A percentile compares a stretch with the other conserved stretches of the same genome.
Conservation (phyloP, 2,888 invertebrate genomes). For the Malthinus flaveolus region DNA sequence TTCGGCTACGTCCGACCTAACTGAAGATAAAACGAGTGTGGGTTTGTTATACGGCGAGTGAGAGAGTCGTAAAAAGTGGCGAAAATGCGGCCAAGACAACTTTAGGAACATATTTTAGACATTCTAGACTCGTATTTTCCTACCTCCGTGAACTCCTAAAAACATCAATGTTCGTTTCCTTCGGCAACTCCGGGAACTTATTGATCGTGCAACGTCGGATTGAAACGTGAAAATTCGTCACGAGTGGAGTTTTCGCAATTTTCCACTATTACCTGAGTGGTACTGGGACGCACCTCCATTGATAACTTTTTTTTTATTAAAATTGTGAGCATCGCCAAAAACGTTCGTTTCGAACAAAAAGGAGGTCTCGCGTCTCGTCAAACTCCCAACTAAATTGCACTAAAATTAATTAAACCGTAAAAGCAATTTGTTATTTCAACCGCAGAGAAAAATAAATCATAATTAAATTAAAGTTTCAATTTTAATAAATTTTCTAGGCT, state of each 20-base stretch:
- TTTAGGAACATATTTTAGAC: conserved; percentile 33
- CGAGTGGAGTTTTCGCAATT: conserved; percentile 9
- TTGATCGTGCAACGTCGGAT: conserved; percentile 31
- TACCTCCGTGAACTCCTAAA: conserved; percentile 23
- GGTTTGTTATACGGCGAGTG: conserved; percentile 23
- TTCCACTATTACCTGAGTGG: conserved; percentile 1
- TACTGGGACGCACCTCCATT: neutral
- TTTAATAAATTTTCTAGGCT: no score
- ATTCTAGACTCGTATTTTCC: conserved; percentile 27
- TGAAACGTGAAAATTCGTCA: conserved; percentile 22
- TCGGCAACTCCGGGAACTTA: conserved; percentile 22
- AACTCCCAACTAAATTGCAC: neutral
- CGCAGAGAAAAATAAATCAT: no score
- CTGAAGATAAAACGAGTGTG: conserved; percentile 15
- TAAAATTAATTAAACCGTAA: conserved; percentile 16
- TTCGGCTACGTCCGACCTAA: conserved; percentile 16
- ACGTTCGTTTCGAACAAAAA: neutral
- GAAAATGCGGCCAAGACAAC: conserved; percentile 28
- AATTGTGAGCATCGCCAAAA: no score
- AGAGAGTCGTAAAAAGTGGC: conserved; percentile 33
- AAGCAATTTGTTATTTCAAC: conserved; percentile 4
- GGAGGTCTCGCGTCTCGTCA: neutral
- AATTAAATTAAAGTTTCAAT: no score
- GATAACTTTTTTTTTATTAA: no score
- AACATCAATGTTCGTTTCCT: conserved; percentile 32